phyloP scores from a whole-genome alignment of 2,888 invertebrate genomes.

The Pyrocoelia pectoralis region DNA sequence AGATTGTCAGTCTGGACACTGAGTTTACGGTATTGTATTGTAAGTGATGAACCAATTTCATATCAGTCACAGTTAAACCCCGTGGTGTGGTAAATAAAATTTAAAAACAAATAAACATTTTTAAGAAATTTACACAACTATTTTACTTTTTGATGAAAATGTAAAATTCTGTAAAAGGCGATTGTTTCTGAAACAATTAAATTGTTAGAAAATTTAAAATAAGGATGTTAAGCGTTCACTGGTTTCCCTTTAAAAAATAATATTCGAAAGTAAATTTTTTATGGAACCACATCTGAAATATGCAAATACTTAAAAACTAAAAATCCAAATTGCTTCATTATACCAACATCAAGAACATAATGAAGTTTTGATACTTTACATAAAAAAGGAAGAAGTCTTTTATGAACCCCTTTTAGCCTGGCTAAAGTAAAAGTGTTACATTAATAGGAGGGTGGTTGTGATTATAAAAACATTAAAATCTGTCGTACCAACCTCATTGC shows the following conservation, averaged over 20 bases:
- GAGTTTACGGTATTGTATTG: no score
- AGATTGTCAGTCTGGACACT: no score
- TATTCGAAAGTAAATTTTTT: background rate
- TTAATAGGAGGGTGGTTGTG: slow-evolving; percentile 48
- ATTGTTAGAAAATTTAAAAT: no score
- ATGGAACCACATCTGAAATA: slow-evolving; percentile 25
- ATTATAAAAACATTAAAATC: slow-evolving; percentile 62
- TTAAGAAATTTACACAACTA: no score
- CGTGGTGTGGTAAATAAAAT: no score
- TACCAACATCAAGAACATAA: slow-evolving; percentile 47
- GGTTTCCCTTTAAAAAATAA: no score
- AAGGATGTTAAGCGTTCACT: no score
- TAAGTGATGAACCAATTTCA: no score
- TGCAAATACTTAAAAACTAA: slow-evolving; percentile 42
- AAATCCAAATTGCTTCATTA: slow-evolving; percentile 45
- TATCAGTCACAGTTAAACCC: no score
- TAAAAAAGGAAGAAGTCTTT: slow-evolving; percentile 59
- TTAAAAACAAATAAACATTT: no score
- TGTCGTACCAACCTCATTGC: slow-evolving; percentile 55
- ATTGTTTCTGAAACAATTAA: no score
- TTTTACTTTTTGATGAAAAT: no score
- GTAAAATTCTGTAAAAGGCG: background rate
- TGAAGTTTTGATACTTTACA: slow-evolving; percentile 55
- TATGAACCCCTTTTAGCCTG: slow-evolving; percentile 54
- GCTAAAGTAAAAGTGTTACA: slow-evolving; percentile 54